Evolutionary conservation across 2,113 vertebrate genomes (phyloP).

Genomic region (Meriones unguiculatus): DNA sequence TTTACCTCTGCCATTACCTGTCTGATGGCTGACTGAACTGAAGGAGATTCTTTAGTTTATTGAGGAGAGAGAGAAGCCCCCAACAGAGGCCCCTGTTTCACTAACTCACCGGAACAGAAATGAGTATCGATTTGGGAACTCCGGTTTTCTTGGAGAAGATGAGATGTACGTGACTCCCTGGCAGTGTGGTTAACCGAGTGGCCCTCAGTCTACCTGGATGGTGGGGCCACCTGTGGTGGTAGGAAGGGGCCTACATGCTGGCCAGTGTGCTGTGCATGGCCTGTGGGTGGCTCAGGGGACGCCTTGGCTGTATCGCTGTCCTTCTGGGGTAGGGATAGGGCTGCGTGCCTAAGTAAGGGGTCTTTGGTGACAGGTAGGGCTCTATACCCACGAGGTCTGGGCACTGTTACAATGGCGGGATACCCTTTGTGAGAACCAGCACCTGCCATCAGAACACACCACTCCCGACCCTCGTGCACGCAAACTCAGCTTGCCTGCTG

Average conservation of each 20-base stretch:
- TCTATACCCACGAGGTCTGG: fast-evolving
- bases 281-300: no score
- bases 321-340: no score
- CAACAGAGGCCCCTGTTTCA: not conserved
- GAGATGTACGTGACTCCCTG: not conserved
- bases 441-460: fast-evolving
- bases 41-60: not conserved
- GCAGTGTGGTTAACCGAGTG: not conserved
- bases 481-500: fast-evolving
- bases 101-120: not conserved
- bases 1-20: not conserved
- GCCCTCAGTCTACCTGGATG: not conserved
- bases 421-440: not conserved
- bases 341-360: fast-evolving
- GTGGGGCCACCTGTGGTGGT: fast-evolving
- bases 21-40: fast-evolving
- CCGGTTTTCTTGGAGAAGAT: not conserved
- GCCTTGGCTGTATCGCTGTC: fast-evolving
- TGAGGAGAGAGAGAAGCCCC: no score
- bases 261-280: not conserved
- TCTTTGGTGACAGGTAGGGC: not conserved
- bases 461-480: fast-evolving
- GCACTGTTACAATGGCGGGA: fast-evolving
- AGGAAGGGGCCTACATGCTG: not conserved
- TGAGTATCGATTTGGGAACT: not conserved